Base-by-base conservation (phyloP, 2,797 vertebrate species). In the Agapornis canus region DNA sequence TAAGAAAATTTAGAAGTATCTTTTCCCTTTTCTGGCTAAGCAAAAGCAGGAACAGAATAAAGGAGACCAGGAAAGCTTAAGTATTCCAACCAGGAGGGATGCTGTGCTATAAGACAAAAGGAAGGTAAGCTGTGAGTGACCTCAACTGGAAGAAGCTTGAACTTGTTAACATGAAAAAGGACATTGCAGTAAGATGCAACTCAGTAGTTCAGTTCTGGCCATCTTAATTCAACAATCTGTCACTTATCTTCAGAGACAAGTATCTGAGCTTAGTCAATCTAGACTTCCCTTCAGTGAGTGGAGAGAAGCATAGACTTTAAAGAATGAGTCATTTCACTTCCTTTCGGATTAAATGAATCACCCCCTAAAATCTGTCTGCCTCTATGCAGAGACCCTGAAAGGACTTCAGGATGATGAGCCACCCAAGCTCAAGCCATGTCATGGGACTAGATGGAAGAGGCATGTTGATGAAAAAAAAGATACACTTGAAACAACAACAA, bases 311-410 rank as follows among this genome's bases (percentile, higher is more conserved):
- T 82, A 92, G 64, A 59, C 59, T 94, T 61, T 45, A 56, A 60
- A 91, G 64, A 86, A 72, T 92, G 91, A 95, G 56, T 93, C 91
- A 96, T 49, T 16, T 89, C 64, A 94, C 91, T 94, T 94, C 94
- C 89, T 51, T 93, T 92, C 0, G 0, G 54, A 86, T 94, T 77
- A 80, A 91, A 85, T 89, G 95, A 95, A 93, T 93, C 78, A 82
- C 48, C 82, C 48, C 61, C 86, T 68, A 40, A 77, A 35, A 87
- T 91, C 91, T 64, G 75, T 52, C 84, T 92, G 82, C 61, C 83
- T 94, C 73, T 72, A 12, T 49, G 19, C 49, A 82, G 27, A 86
- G 61, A 68, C 82, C 75, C 81, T 73, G 60, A 92, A 82, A 57
- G 35, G 23, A 92, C 59, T 54, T 23, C 39, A 89, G 35, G 61